Conservation (phyloP, 1,140 invertebrate genomes). For the Papilio machaon region DNA sequence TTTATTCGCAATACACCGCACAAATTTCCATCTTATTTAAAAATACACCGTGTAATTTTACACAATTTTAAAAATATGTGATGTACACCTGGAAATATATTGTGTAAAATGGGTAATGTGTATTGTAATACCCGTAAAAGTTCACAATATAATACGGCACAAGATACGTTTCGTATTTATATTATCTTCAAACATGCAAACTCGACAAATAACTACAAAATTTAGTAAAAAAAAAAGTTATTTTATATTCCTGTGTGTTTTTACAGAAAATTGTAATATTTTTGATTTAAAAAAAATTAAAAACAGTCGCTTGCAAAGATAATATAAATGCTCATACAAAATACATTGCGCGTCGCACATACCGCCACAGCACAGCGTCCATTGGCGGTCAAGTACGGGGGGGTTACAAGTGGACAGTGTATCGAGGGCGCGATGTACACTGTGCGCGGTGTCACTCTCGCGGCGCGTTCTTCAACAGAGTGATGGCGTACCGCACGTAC, state of each 20-base stretch:
- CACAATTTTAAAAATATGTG: too few relatives aligned
- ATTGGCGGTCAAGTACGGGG: too few relatives aligned
- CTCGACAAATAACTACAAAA: background rate
- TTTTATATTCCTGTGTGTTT: too few relatives aligned
- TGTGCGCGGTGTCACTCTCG: slow-evolving; percentile 62
- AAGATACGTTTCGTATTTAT: background rate
- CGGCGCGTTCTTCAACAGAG: slow-evolving; percentile 72
- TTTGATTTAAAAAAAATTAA: too few relatives aligned
- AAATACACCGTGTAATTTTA: background rate
- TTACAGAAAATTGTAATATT: too few relatives aligned
- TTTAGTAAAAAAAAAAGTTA: background rate
- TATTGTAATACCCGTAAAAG: background rate
- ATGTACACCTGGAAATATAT: background rate
- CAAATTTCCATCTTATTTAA: background rate
- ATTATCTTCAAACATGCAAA: background rate
- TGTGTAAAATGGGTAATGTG: background rate
- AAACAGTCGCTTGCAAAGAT: background rate
- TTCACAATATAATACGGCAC: too few relatives aligned
- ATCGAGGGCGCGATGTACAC: slow-evolving; percentile 25
- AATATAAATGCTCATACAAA: background rate
- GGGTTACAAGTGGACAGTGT: background rate
- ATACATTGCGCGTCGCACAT: background rate
- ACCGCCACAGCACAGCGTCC: too few relatives aligned
- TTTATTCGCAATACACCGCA: background rate
- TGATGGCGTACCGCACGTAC: slow-evolving; percentile 84